These are phyloP conservation scores for Podabrus alpinus DNA, from an alignment of 2,888 invertebrate genomes.

Conservation along the genomic window DNA sequence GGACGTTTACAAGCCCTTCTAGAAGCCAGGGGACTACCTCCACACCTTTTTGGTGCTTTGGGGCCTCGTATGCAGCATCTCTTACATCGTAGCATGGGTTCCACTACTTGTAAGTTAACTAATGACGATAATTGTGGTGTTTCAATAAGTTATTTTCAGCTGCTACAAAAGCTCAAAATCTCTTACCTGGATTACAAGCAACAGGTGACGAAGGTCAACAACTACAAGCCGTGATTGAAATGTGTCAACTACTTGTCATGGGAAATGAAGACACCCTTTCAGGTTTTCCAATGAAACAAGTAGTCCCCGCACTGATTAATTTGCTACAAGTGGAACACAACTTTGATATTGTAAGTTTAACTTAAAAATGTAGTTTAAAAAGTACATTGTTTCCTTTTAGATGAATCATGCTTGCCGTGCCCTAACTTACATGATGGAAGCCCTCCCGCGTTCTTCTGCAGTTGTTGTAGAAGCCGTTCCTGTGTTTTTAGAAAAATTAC, in stretches of 20 bases:
- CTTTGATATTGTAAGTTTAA: conserved; percentile 83
- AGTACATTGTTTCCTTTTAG: conserved; percentile 52
- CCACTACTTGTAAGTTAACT: conserved; percentile 67
- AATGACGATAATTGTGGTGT: not conserved
- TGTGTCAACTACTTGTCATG: conserved; percentile 98
- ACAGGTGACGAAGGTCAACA: conserved; percentile 95
- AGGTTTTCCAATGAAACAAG: conserved; percentile 98
- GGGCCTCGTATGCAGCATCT: conserved; percentile 97
- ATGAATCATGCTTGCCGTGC: conserved; percentile 99
- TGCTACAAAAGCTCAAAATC: conserved; percentile 91
- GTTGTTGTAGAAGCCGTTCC: conserved; percentile 97
- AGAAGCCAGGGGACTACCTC: conserved; percentile 94
- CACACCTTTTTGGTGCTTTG: conserved; percentile 92
- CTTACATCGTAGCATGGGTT: conserved; percentile 91
- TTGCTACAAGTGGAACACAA: conserved; percentile 96
- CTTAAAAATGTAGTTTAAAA: not conserved
- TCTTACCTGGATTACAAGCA: conserved; percentile 89
- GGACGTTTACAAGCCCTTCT: conserved; percentile 92
- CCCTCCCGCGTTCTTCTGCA: conserved; percentile 92
- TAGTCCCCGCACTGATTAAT: conserved; percentile 91
- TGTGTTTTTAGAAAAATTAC: conserved; percentile 93
- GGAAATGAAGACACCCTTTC: conserved; percentile 98
- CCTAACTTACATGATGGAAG: conserved; percentile 98
- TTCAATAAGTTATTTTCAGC: conserved; percentile 40
- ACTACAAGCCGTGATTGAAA: conserved; percentile 94